A percentile compares a stretch with the other conserved stretches of the same genome.
Evolutionary conservation across 2,797 vertebrate species (phyloP).

Genomic region (Delichon dasypus): DNA sequence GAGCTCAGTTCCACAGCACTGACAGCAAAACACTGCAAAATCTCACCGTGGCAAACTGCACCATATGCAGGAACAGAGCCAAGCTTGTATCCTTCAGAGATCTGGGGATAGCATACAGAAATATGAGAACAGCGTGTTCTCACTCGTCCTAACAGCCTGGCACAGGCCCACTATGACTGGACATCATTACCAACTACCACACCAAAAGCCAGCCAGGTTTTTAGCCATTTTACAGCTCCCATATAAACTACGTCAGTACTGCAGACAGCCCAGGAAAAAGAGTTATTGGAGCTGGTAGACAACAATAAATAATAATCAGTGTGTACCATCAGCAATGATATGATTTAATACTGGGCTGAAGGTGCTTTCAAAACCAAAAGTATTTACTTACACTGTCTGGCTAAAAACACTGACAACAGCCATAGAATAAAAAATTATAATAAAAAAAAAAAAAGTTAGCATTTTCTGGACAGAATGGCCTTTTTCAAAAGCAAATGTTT

Average conservation of each 20-base stretch:
- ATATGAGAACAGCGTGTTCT: slow-evolving; percentile 28
- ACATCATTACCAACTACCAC: neutral
- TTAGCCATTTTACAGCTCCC: slow-evolving; percentile 23
- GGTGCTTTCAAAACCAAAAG: neutral
- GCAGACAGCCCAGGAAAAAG: neutral
- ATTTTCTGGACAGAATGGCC: neutral
- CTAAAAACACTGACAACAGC: neutral
- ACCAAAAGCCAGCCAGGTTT: neutral
- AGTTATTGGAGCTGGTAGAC: neutral
- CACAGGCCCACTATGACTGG: neutral
- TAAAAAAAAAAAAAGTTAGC: neutral
- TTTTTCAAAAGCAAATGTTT: neutral
- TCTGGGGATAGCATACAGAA: neutral
- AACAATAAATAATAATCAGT: slow-evolving; percentile 4
- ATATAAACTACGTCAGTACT: neutral
- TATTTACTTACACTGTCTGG: neutral
- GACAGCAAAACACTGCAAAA: slow-evolving; percentile 9
- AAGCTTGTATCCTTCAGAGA: slow-evolving; percentile 8
- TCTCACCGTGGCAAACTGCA: neutral
- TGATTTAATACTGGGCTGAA: slow-evolving; percentile 9
- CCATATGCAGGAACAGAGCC: neutral
- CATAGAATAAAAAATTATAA: neutral
- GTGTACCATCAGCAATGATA: neutral
- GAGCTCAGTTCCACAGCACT: neutral
- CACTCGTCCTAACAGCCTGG: neutral